Base-by-base conservation (phyloP, 2,113 vertebrate species). In the Ammodytes marinus region DNA sequence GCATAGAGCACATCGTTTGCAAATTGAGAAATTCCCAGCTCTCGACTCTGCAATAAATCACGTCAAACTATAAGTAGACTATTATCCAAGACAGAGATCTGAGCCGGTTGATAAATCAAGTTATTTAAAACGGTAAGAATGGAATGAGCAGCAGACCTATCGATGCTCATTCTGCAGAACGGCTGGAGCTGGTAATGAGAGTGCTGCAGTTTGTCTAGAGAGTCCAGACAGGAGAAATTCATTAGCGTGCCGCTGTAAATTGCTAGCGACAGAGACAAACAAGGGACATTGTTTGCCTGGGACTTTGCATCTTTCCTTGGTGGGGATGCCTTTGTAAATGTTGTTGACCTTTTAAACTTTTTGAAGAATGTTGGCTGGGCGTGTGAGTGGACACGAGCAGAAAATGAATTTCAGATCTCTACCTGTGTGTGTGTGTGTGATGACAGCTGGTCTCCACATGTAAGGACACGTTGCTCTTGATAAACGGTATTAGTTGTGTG, bases 381-480 rank as follows among this genome's bases (percentile, higher is more conserved):
- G 47, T 76, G 58, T 63, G 66, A 70, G 43, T 14, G 17, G 19
- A 19, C 43, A 10, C 1, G 54, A 61, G 72, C 5, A 17, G 52
- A 72, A 63, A 60, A 42, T 46, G 5, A 2, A 37, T 47, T 39
- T 75, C 59, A 83, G 27, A 74, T 59, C 46, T 46, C n/a, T 11
- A 68, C 80, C 59, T 80, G 75, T 37, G 45, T 27, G 27, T 27
- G 27, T 27, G 27, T 27, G 27, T 54, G 49, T 63, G 49, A 42
- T 46, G 57, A 79, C 72, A 80, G 83, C 71, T 69, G 70, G 58
- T 59, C 15, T 79, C 43, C 80, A 83, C 57, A 57, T 65, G 74
- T 0, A 17, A 27, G 15, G 14, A 15, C n/a, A 39, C 8, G 17
- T 47, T 68, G 70, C 13, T 70, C 11, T 59, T 61, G n/a, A 63